These are phyloP conservation scores for Drosophila sp. DNA, from an alignment of 1,140 invertebrate genomes.

Conservation along the genomic window DNA sequence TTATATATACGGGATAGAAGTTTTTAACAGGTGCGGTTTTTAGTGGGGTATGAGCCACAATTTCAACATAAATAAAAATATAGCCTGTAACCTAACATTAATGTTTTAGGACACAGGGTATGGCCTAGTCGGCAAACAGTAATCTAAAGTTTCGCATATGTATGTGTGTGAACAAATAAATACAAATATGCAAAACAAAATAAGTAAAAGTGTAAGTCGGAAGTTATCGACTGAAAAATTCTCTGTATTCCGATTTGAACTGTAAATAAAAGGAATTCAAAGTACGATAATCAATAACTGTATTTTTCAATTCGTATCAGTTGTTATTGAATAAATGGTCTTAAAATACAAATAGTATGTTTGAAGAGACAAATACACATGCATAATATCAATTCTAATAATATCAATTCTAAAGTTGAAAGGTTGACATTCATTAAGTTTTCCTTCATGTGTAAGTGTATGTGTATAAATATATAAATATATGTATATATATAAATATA, in stretches of 20 bases:
- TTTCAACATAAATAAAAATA: neutral
- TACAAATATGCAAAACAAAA: too few relatives aligned
- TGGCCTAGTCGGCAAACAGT: neutral
- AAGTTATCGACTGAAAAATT: neutral
- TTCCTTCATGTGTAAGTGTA: neutral
- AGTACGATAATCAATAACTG: neutral
- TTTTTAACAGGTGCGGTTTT: neutral
- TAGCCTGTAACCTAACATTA: too few relatives aligned
- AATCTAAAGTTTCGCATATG: neutral
- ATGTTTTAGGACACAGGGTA: neutral
- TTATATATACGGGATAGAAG: neutral
- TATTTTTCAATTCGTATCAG: neutral
- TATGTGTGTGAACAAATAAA: constrained; percentile 1
- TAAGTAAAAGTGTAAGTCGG: too few relatives aligned
- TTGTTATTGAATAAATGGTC: neutral
- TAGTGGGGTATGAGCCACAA: neutral
- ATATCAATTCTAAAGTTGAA: neutral
- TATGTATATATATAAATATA: neutral
- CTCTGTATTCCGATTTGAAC: neutral
- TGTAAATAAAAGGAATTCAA: neutral
- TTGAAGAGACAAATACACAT: neutral
- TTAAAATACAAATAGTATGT: neutral
- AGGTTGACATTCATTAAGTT: neutral
- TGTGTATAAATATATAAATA: neutral
- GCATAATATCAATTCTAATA: neutral